Base-by-base conservation (phyloP, 2,113 vertebrate genomes). In the Erinaceus europaeus region DNA sequence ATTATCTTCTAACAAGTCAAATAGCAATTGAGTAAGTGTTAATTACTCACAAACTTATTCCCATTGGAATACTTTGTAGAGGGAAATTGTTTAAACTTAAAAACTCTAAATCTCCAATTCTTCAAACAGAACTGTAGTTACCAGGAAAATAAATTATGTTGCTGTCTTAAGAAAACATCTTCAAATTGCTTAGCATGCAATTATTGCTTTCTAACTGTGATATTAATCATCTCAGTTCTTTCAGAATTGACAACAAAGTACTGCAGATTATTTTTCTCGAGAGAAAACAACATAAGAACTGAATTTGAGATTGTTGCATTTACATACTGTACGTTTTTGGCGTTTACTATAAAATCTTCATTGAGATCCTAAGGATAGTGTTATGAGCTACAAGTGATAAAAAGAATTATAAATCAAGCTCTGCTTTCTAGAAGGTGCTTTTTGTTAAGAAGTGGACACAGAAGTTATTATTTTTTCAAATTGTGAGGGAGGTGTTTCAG, bases 111-210 rank as follows among this genome's bases (percentile, higher is more conserved):
- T 74, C 10, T 52, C 10, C 17, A 89, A 3, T 62, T 21, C 79
- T 79, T 90, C 79, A 74, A 52, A 71, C 1, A 82, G 12, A 89
- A 88, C 74, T 91, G 9, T 73, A n/a, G 27, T 69, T 80, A 90
- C 21, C 48, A 89, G 62, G 50, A 91, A 88, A 81, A 87, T 69
- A 90, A 89, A 86, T 90, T 40, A 69, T 69, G 52, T 29, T n/a
- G 10, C 71, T 55, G 18, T 81, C 53, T 55, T 75, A 29, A 87
- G 29, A 92, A 53, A 53, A 91, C 25, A 86, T 59, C 64, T 86
- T 52, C 78, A 74, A 72, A 68, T 21, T 82, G 38, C 12, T 74
- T 82, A 75, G 38, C 82, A 69, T 86, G 78, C 20, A 87, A 82
- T 76, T 55, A 78, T 62, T 78, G 87, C 27, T 73, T 89, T 88